Evolutionary conservation across 2,888 invertebrate species (phyloP), one percentile per base, ranked within the genome.

Genomic region (Strigamia maritima): DNA sequence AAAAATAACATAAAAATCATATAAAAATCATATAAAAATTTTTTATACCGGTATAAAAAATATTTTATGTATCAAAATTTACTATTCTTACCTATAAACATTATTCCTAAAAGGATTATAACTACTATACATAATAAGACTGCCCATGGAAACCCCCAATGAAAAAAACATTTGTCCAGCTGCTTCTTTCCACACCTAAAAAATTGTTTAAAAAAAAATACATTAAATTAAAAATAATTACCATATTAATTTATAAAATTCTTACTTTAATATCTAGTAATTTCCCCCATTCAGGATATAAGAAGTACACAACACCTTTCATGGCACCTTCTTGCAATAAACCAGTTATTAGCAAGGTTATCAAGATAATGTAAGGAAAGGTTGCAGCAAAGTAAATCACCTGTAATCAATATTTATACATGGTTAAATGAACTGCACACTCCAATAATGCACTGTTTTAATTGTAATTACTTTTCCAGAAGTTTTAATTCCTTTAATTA

Each of bases 301-400:
- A 87, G 84, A 94, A 94, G 87, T 92, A 94, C 49, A 91, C 85
- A 77, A 94, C 91, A 0, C 94, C 95, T 40, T 90, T 87, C 1
- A 86, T 88, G n/a, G 94, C 91, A 0, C 94, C 94, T 0, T 91
- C 90, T 77, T 91, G 83, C 0, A 90, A 90, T 0, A 89, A 86
- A 0, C 91, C 89, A 78, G 90, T 87, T 77, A 94, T 89, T 14
- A 95, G 88, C 75, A 95, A 86, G 40, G 90, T 90, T 80, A 93
- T 87, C 86, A 95, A 89, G 77, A 95, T 90, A 6, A 93, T 89
- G 83, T 93, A 94, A 0, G 94, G 94, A 85, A 94, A 94, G 1
- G 95, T 86, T 0, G 95, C 95, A n/a, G 95, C 90, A 86, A 96
- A 93, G 86, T 95, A 96, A 70, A 80, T 75, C 14, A 80, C 80